These are phyloP conservation scores for Drosophila lini DNA, from an alignment of 1,140 invertebrate species.

Conservation along the genomic window DNA sequence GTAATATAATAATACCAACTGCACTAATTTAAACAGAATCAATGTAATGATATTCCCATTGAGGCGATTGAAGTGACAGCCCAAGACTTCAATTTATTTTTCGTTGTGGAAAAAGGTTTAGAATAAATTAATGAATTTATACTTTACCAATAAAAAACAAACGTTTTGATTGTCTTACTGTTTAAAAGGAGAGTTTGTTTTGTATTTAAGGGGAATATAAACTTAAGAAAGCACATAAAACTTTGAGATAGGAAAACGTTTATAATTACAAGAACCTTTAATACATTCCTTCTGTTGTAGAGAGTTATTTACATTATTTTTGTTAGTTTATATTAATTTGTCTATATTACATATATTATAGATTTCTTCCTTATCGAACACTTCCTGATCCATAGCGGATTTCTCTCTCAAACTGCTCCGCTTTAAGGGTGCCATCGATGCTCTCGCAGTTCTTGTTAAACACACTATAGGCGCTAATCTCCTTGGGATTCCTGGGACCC, in stretches of 20 bases:
- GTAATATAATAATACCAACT: conserved; percentile 16
- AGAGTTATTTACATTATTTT: background rate
- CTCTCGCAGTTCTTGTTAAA: conserved; percentile 97
- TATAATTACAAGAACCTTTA: background rate
- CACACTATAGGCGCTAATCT: conserved; percentile 98
- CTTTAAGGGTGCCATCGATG: conserved; percentile 96
- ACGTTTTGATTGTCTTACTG: conserved; percentile 15
- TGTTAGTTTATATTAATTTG: conserved; percentile 1
- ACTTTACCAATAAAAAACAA: conserved; percentile 30
- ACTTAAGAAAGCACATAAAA: background rate
- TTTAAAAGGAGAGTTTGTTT: background rate
- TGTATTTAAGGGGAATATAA: background rate
- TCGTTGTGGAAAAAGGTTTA: conserved; percentile 17
- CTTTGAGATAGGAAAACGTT: background rate
- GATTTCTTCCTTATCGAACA: conserved; percentile 54
- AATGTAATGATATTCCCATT: conserved; percentile 12
- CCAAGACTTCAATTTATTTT: conserved; percentile 17
- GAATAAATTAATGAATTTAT: conserved; percentile 21
- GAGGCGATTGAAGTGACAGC: conserved; percentile 9
- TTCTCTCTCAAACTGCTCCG: conserved; percentile 97
- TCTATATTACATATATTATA: background rate
- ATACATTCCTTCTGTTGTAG: background rate
- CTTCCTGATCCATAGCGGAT: conserved; percentile 88
- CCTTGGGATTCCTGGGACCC: conserved; percentile 88
- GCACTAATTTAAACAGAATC: conserved; percentile 39